A percentile compares a stretch with the other conserved stretches of the same genome.
These are phyloP conservation scores for Centropristis striata DNA, from an alignment of 2,113 vertebrate genomes.

Conservation along the genomic window DNA sequence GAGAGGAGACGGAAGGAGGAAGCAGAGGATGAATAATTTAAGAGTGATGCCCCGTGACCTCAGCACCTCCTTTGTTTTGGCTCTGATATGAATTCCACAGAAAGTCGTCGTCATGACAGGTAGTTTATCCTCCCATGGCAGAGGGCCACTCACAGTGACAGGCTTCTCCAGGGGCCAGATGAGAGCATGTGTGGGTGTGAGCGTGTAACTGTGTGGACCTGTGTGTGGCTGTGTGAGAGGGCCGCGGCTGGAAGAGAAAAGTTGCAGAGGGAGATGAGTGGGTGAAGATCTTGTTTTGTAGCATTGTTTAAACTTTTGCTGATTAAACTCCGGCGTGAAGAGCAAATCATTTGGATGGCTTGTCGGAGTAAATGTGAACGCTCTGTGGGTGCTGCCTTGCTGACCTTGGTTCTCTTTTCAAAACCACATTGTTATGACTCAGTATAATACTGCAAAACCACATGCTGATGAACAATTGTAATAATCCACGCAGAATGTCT, in stretches of 20 bases:
- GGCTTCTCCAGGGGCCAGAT: constrained; percentile 66
- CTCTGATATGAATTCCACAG: constrained; percentile 86
- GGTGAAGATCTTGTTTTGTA: constrained; percentile 30
- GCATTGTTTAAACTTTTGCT: constrained; percentile 32
- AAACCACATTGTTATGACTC: constrained; percentile 10
- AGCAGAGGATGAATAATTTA: constrained; percentile 86
- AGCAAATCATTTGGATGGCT: constrained; percentile 22
- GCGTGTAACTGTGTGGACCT: not conserved
- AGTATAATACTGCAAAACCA: constrained; percentile 11
- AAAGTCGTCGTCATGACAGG: constrained; percentile 82
- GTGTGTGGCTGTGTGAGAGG: constrained; percentile 12
- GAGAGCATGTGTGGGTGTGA: constrained; percentile 61
- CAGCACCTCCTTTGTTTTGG: constrained; percentile 83
- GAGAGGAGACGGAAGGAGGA: constrained; percentile 72
- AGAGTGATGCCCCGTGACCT: constrained; percentile 84
- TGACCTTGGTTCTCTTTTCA: constrained; percentile 4
- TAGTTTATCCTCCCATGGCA: constrained; percentile 84
- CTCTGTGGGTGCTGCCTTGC: not conserved
- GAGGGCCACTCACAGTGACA: constrained; percentile 81
- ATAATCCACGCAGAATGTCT: constrained; percentile 17
- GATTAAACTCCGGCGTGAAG: constrained; percentile 28
- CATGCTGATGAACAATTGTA: constrained; percentile 6
- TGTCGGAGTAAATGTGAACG: constrained; percentile 5
- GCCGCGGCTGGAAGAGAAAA: not conserved
- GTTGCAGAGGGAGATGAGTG: constrained; percentile 10